Base-by-base conservation (phyloP, 2,113 vertebrate genomes). In the Tragelaphus imberbis region DNA sequence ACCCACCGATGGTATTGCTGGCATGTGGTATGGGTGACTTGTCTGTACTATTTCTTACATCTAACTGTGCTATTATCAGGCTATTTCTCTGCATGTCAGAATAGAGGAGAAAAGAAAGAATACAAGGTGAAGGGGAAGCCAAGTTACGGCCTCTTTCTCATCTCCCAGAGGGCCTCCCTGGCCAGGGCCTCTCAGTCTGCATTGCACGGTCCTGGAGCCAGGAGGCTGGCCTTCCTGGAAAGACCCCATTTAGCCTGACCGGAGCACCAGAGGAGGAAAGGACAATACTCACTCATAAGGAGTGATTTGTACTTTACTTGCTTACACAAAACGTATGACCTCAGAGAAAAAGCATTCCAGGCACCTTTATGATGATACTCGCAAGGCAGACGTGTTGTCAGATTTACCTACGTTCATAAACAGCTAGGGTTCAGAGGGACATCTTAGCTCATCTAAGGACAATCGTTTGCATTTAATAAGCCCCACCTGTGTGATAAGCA, bases 321-420 rank as follows among this genome's bases (percentile, higher is more conserved):
- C 95, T 95, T 82, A 55, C 23, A 44, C 33, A 79, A 68, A 93
- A 94, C 49, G 85, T n/a, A 68, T 44, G 88, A 88, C 25, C 95
- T 93, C 49, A 71, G 93, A 94, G 88, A 5, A 56, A 61, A 91
- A 51, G 1, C 55, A 47, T 25, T 13, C 71, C 0, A 0, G 49
- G 63, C 2, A 33, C 36, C 4, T 92, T 91, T 30, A 3, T 79
- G 23, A 4, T 17, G 95, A 91, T 84, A n/a, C 36, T 3, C 0
- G 0, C 15, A 1, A 1, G 40, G 68, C 13, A 16, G 36, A 65
- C 8, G 30, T 80, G 23, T 2, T 65, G 87, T 82, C 77, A 58
- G 36, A 30, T 40, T 71, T 84, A 7, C 53, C 19, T n/a, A 58
- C 11, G 1, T 40, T 86, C 7, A 33, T 3, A 17, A 55, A 55